Percentiles rank a stretch among this genome's conserved stretches.
These are phyloP conservation scores for Chrysaora quinquecirrha DNA, from an alignment of 30 jellyfish, hydroid and myxozoan genomes.

Conservation along the genomic window DNA sequence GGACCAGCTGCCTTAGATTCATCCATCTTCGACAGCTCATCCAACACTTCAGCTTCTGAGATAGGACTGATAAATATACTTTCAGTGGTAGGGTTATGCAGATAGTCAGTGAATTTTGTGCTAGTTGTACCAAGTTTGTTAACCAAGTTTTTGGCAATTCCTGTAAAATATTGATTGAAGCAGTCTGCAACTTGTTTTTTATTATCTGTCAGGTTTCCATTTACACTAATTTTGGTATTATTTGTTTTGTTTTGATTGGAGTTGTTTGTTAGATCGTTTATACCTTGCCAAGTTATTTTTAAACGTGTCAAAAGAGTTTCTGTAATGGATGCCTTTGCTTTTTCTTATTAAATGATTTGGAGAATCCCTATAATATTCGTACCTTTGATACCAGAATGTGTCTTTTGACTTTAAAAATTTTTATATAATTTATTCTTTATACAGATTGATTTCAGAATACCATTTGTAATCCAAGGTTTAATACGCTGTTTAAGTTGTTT, in stretches of 20 bases:
- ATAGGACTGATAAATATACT: too few relatives aligned
- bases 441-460: neutral
- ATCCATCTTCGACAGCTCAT: too few relatives aligned
- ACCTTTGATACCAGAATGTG: slow-evolving; percentile 4
- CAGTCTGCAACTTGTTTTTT: too few relatives aligned
- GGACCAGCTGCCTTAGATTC: too few relatives aligned
- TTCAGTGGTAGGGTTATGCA: too few relatives aligned
- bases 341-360: neutral
- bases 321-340: neutral
- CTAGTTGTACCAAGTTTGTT: too few relatives aligned
- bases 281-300: neutral
- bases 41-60: too few relatives aligned
- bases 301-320: neutral
- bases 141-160: too few relatives aligned
- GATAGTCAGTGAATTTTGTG: too few relatives aligned
- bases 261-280: neutral
- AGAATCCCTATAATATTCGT: slow-evolving; percentile 4
- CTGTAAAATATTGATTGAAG: too few relatives aligned
- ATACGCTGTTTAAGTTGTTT: neutral
- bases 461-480: neutral
- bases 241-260: neutral
- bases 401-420: neutral
- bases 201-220: too few relatives aligned
- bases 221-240: too few relatives aligned
- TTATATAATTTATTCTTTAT: neutral